Conservation (phyloP, 2,888 invertebrate species). For the Sialis lutaria region DNA sequence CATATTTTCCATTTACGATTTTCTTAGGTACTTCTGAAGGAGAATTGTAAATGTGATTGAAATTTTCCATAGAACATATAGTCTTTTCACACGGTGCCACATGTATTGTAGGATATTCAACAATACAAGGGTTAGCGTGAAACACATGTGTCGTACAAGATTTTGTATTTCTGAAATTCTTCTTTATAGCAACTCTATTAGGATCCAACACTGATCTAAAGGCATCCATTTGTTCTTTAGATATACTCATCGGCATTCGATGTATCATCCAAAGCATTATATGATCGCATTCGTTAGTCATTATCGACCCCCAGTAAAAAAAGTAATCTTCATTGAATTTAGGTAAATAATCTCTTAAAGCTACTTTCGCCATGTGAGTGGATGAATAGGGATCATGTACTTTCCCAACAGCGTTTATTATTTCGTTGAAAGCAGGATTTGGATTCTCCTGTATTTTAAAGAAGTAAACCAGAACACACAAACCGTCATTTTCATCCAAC, state of each 20-base stretch:
- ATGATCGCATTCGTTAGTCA: slow-evolving; percentile 26
- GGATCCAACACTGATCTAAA: slow-evolving; percentile 34
- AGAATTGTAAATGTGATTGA: too few species aligned
- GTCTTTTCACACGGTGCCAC: too few species aligned
- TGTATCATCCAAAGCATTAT: slow-evolving; percentile 43
- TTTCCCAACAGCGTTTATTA: slow-evolving; percentile 29
- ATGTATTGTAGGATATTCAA: too few species aligned
- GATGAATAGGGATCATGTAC: slow-evolving; percentile 32
- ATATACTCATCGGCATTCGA: slow-evolving; percentile 35
- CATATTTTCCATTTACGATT: too few species aligned
- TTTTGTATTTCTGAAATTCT: slow-evolving; percentile 32
- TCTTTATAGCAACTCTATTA: slow-evolving; percentile 25
- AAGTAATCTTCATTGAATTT: slow-evolving; percentile 44
- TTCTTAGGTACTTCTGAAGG: too few species aligned
- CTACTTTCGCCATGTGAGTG: slow-evolving; percentile 30
- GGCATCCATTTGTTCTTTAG: slow-evolving; percentile 37
- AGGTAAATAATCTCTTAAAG: slow-evolving; percentile 31
- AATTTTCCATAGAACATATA: too few species aligned
- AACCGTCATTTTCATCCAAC: slow-evolving; percentile 35
- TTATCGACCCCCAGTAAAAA: slow-evolving; percentile 41
- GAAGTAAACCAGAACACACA: slow-evolving; percentile 7
- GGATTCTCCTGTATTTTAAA: slow-evolving; percentile 30
- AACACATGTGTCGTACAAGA: not conserved
- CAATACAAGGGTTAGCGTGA: too few species aligned
- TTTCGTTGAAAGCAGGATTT: slow-evolving; percentile 26